A percentile compares a stretch with the other conserved stretches of the same genome.
phyloP scores from a whole-genome alignment of 1,140 invertebrate genomes.

The Physella acuta region DNA sequence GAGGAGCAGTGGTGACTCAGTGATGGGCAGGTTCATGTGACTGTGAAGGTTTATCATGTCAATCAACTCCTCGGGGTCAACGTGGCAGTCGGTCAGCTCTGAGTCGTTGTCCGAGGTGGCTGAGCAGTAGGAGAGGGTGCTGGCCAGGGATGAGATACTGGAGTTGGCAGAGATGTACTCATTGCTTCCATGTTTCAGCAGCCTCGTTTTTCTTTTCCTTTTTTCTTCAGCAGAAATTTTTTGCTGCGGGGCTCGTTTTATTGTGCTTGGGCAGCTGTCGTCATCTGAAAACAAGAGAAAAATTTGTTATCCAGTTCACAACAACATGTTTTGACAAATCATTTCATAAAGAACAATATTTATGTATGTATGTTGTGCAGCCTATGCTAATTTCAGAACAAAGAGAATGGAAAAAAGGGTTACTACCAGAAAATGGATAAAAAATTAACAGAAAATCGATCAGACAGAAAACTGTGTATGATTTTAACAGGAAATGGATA shows the following conservation, averaged over 20 bases:
- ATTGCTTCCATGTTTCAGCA: background rate
- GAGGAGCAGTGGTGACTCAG: slow-evolving; percentile 86
- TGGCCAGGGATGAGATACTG: slow-evolving; percentile 39
- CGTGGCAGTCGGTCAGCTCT: slow-evolving; percentile 52
- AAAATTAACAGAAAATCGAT: no score
- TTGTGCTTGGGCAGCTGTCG: background rate
- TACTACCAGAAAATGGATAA: no score
- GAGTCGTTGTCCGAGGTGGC: slow-evolving; percentile 68
- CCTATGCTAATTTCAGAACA: no score
- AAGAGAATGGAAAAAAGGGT: no score
- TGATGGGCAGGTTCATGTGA: slow-evolving; percentile 92
- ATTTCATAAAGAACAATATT: no score
- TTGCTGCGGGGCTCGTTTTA: slow-evolving; percentile 1
- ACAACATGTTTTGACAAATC: no score
- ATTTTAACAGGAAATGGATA: no score
- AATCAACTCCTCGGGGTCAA: slow-evolving; percentile 64
- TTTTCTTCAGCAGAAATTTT: slow-evolving; percentile 9
- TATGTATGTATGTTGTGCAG: no score
- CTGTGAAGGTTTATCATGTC: slow-evolving; percentile 92
- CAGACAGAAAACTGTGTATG: no score
- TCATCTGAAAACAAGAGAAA: slow-evolving; percentile 9
- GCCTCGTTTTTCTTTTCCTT: slow-evolving; percentile 14
- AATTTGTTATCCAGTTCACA: no score
- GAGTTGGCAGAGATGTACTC: slow-evolving; percentile 16
- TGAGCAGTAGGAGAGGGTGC: slow-evolving; percentile 78